Evolutionary conservation across 1,140 invertebrate genomes (phyloP), one percentile per base, ranked within the genome.

Genomic region (Philopotamus ludificatus): DNA sequence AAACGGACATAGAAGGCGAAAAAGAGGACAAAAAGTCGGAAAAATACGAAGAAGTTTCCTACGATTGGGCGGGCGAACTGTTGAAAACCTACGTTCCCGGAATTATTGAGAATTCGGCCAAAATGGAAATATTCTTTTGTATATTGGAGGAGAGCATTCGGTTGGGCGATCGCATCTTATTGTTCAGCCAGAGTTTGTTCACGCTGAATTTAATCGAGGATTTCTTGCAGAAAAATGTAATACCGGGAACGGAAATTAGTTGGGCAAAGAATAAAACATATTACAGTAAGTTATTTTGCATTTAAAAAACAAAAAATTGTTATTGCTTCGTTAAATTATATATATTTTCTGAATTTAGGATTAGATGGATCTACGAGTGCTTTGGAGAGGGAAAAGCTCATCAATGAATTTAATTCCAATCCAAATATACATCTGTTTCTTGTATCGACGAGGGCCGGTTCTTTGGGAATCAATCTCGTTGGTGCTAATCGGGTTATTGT

Each of bases 181-280:
- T 99, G 1, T 99, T 99, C 75, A 98, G 95, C 72, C 96, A 98
- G 76, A 97, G 94, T 72, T 83, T 99, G 9, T 91, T 97, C 67
- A 99, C 97, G 0, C 79, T 99, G 42, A 94, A 97, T 85, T 82
- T 98, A n/a, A 92, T 99, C 66, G 97, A 99, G 84, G 90, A 95
- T 70, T 97, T 96, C 76, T 82, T 99, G 28, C 88, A 91, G 70
- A 85, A 86, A 71, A 88, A 86, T 71, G 83, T 85, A 68, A 87
- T 97, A 67, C 92, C 93, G 7, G 87, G 87, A 23, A 82, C 79
- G 41, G 85, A 88, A 66, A 84, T 86, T 69, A 83, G 84, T 59
- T 99, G 96, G 96, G 83, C 84, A 20, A 87, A 89, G 72, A 96
- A 96, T 79, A 84, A 83, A 53, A 94, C 89, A 72, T 98, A 98